Percentiles rank a stretch among this genome's conserved stretches.
Evolutionary conservation across 2,113 vertebrate species (phyloP).

Genomic region (Agelaius phoeniceus): DNA sequence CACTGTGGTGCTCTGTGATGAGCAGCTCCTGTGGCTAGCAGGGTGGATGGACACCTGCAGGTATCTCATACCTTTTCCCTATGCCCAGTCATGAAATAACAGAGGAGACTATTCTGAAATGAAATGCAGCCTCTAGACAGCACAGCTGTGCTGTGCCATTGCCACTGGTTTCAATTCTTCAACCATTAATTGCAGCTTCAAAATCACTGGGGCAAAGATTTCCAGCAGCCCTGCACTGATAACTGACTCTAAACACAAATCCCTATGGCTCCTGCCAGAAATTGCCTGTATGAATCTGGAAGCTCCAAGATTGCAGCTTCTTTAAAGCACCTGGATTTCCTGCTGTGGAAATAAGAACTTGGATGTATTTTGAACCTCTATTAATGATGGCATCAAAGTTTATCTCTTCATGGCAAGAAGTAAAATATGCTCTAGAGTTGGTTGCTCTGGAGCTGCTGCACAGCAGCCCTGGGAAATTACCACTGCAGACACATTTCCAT

Average conservation of each 20-base stretch:
- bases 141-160: neutral
- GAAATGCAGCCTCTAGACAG: neutral
- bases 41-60: neutral
- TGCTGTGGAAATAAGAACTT: neutral
- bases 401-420: neutral
- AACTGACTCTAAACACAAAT: neutral
- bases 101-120: neutral
- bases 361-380: neutral
- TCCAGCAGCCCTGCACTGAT: neutral
- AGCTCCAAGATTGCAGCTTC: neutral
- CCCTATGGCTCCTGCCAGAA: neutral
- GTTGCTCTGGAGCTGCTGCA: neutral
- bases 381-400: neutral
- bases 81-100: neutral
- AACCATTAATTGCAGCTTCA: neutral
- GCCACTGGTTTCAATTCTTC: neutral
- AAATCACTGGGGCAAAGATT: neutral
- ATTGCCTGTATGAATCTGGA: neutral
- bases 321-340: neutral
- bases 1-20: neutral
- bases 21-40: accelerated
- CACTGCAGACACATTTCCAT: neutral
- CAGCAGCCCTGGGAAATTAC: neutral
- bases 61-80: neutral
- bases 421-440: neutral